Evolutionary conservation across 2,113 vertebrate genomes (phyloP), one percentile per base, ranked within the genome.

Genomic region (Lates calcarifer): DNA sequence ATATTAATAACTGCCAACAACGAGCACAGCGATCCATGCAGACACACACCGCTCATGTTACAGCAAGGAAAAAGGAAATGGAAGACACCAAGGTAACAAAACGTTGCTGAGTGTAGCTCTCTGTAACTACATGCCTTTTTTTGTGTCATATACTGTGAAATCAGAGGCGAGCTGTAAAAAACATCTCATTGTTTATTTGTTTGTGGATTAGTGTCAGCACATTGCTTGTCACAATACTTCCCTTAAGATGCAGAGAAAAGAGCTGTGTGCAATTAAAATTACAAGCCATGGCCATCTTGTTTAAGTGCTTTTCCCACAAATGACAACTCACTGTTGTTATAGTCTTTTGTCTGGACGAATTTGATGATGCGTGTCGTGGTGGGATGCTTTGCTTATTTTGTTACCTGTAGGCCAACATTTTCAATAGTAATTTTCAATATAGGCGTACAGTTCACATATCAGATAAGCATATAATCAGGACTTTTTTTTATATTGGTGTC

Each of bases 101-200:
- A 53, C 70, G 68, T 41, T 61, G 68, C 63, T 83, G 79, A 56
- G 66, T 55, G 41, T 70, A 82, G 79, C 80, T 74, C 81, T 71
- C 28, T 68, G 64, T 74, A 79, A 89, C 88, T 76, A 74, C 78
- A 72, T 62, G 70, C 85, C 64, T 79, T 84, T 79, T 84, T 67
- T 65, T 81, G 33, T 85, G 74, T 87, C 80, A 86, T 67, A 84
- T 79, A 51, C 60, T 76, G 63, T 81, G 71, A 75, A 81, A 76
- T 79, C 84, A 84, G 73, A 82, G 68, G 84, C 65, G 28, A 79
- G 82, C 74, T 81, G 70, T 39, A 63, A 70, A 81, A 76, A 87
- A 74, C 74, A 96, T 96, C 96, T 96, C 95, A 95, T 96, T 96
- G 91, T 97, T 96, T 96, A 96, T 97, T 97, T 97, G 87, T 97